Percentiles rank a stretch among this genome's conserved stretches.
These are phyloP conservation scores for Rosalia funebris DNA, from an alignment of 2,888 invertebrate species.

Conservation along the genomic window DNA sequence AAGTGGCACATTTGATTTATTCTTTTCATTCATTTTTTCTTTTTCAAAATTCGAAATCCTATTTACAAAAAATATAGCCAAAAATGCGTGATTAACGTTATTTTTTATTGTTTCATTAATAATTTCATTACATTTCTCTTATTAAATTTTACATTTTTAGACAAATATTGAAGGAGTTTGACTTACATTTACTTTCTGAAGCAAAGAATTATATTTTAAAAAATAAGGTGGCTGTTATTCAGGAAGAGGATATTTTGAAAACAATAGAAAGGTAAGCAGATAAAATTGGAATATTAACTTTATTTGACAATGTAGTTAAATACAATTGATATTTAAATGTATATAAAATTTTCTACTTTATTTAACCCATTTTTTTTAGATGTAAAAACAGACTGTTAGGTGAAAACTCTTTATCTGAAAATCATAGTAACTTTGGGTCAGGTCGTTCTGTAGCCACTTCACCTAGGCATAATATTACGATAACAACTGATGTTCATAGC, in stretches of 20 bases:
- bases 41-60: too few relatives aligned
- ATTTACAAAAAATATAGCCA: too few relatives aligned
- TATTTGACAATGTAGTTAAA: too few relatives aligned
- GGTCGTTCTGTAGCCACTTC: constrained; percentile 16
- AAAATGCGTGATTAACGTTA: too few relatives aligned
- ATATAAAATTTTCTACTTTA: too few relatives aligned
- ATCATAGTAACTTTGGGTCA: constrained; percentile 2
- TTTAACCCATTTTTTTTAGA: constrained; percentile 28
- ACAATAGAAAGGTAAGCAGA: constrained; percentile 36
- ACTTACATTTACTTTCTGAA: constrained; percentile 41
- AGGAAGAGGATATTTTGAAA: constrained; percentile 33
- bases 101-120: too few relatives aligned
- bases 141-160: too few relatives aligned
- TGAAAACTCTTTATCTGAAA: background rate
- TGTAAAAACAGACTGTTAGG: constrained; percentile 28
- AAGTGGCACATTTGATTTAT: too few relatives aligned
- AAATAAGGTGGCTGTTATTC: constrained; percentile 22
- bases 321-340: too few relatives aligned
- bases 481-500: background rate
- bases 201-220: constrained; percentile 42
- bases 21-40: too few relatives aligned
- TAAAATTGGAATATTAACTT: constrained; percentile 1
- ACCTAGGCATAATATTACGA: constrained; percentile 1
- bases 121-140: too few relatives aligned
- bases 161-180: constrained; percentile 40